Conservation (phyloP, 2,113 vertebrate genomes). For the Isichthys henryi region DNA sequence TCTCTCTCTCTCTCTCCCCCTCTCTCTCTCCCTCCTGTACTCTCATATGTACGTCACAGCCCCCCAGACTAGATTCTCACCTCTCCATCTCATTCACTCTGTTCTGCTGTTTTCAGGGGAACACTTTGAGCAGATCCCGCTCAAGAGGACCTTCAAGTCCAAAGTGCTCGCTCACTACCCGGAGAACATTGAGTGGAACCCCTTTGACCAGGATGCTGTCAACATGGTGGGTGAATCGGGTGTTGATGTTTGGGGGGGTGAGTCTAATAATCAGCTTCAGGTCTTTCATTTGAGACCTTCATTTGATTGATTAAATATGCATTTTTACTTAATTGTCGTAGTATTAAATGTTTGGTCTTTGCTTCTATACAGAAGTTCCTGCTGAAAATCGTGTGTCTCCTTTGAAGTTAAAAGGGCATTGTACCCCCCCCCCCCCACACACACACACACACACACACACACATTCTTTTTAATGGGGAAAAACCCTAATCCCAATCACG, state of each 20-base stretch:
- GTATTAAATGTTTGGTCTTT: not conserved
- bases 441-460: not conserved
- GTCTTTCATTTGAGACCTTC: not conserved
- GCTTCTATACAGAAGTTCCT: not conserved
- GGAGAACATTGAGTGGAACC: constrained; percentile 86
- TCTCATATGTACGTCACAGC: not conserved
- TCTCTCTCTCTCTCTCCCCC: not conserved
- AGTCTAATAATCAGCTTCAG: too few species aligned
- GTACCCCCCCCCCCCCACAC: not conserved
- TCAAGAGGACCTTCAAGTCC: constrained; percentile 91
- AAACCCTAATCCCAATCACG: too few species aligned
- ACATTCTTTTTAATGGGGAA: too few species aligned
- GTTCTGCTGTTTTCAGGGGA: constrained; percentile 65
- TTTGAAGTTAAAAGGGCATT: not conserved
- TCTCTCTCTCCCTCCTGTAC: not conserved
- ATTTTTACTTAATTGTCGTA: not conserved
- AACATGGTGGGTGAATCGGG: constrained; percentile 80
- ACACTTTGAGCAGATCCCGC: constrained; percentile 90
- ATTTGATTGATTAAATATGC: not conserved
- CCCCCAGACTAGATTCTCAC: not conserved
- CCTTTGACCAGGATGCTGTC: constrained; percentile 90
- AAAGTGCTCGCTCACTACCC: constrained; percentile 93
- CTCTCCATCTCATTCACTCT: not conserved
- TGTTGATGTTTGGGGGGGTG: not conserved
- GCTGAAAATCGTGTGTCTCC: not conserved